Conservation (phyloP, 2,888 invertebrate genomes). For the Phyllotreta striolata region DNA sequence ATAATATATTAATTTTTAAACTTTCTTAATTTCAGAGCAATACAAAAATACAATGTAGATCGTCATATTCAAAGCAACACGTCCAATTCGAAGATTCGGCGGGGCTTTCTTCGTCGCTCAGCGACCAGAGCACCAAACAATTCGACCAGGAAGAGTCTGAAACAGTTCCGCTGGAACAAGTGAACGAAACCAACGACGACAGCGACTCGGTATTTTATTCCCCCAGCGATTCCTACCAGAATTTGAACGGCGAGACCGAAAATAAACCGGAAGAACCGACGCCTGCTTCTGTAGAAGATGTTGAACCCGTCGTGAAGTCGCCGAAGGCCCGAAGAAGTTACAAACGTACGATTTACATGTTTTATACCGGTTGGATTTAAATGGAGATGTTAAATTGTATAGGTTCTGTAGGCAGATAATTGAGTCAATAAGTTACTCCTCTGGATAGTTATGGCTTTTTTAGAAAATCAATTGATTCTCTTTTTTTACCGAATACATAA, state of each 20-base stretch:
- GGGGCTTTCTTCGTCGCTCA: slow-evolving; percentile 39
- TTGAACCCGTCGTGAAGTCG: slow-evolving; percentile 33
- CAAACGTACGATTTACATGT: slow-evolving; percentile 46
- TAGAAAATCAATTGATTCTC: too few relatives aligned
- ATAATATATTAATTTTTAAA: background rate
- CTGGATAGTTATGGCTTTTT: too few relatives aligned
- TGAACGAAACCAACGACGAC: background rate
- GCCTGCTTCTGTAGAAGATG: background rate
- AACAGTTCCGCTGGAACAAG: background rate
- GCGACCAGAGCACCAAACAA: slow-evolving; percentile 34
- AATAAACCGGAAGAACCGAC: background rate
- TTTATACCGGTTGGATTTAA: too few relatives aligned
- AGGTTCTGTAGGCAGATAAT: too few relatives aligned
- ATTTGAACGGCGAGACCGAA: too few relatives aligned
- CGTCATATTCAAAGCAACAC: slow-evolving; percentile 38
- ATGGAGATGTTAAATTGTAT: too few relatives aligned
- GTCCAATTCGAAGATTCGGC: slow-evolving; percentile 42
- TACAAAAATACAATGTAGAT: slow-evolving; percentile 47
- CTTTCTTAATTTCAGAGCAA: slow-evolving; percentile 34
- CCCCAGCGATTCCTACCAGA: too few relatives aligned
- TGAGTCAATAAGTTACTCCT: too few relatives aligned
- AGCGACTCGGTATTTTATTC: too few relatives aligned
- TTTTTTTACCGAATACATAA: too few relatives aligned
- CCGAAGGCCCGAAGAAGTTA: slow-evolving; percentile 52
- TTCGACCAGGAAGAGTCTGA: slow-evolving; percentile 14